These are phyloP conservation scores for Drosophila ficusphila DNA, from an alignment of 1,140 invertebrate genomes.

Conservation along the genomic window DNA sequence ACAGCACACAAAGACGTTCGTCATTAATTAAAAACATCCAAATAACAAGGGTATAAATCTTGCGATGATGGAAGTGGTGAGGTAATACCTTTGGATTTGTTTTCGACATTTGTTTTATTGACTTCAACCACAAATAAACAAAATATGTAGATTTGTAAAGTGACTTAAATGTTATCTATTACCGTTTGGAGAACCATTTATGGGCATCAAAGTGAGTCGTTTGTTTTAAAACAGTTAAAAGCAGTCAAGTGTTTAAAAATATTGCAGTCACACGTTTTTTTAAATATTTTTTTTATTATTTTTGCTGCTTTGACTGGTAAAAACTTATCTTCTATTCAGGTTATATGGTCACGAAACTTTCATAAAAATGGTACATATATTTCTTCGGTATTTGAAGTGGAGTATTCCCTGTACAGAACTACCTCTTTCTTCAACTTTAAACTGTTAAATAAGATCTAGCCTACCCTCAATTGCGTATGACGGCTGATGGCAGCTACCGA, in stretches of 20 bases:
- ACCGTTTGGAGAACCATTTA: not conserved
- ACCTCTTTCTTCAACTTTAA: not conserved
- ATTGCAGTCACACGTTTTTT: not conserved
- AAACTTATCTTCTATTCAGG: too few relatives aligned
- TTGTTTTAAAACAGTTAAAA: not conserved
- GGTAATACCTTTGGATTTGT: constrained; percentile 4
- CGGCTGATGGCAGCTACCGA: constrained; percentile 32
- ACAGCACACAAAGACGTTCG: not conserved
- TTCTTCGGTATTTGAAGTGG: too few relatives aligned
- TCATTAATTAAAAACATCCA: constrained; percentile 31
- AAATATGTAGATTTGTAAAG: constrained; percentile 4
- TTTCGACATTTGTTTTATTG: constrained; percentile 6
- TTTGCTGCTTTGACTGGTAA: too few relatives aligned
- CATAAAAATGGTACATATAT: too few relatives aligned
- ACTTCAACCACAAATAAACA: not conserved
- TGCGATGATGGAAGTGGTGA: constrained; percentile 4
- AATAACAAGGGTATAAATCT: constrained; percentile 31
- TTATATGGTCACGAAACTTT: too few relatives aligned
- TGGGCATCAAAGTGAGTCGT: not conserved
- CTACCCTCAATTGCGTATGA: constrained; percentile 30
- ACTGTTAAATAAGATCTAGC: not conserved
- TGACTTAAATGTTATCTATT: not conserved
- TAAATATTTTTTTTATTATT: not conserved
- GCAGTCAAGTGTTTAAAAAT: not conserved
- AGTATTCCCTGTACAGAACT: too few relatives aligned